Evolutionary conservation across 2,888 invertebrate species (phyloP).

Genomic region (Morpho deidamia): DNA sequence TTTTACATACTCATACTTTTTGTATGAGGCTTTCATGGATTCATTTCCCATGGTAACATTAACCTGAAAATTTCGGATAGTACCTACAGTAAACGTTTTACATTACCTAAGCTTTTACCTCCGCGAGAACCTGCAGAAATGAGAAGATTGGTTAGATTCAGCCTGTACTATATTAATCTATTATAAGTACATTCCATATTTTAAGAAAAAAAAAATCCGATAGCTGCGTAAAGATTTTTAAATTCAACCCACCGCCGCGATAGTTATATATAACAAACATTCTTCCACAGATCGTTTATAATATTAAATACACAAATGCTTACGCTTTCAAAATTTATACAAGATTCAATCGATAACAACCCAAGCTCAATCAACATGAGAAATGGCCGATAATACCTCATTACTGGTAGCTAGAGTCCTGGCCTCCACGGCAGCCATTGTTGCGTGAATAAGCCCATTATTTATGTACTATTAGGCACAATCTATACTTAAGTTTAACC

Average conservation of each 20-base stretch:
- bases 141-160: no score
- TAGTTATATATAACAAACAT: conserved; percentile 1
- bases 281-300: conserved; percentile 6
- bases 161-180: no score
- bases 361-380: conserved; percentile 25
- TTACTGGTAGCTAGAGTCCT: conserved; percentile 25
- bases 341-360: conserved; percentile 28
- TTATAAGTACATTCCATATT: no score
- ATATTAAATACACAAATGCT: conserved; percentile 12
- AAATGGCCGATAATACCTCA: conserved; percentile 34
- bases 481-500: conserved; percentile 25
- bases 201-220: no score
- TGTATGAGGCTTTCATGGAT: no score
- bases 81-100: no score
- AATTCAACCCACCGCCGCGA: not conserved
- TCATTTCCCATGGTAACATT: no score
- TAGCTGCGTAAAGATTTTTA: not conserved
- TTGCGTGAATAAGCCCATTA: conserved; percentile 29
- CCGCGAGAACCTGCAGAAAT: no score
- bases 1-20: no score
- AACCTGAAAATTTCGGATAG: no score
- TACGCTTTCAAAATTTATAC: conserved; percentile 12
- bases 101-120: no score
- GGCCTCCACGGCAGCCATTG: conserved; percentile 26
- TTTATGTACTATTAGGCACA: conserved; percentile 31